A percentile compares a stretch with the other conserved stretches of the same genome.
phyloP scores from a whole-genome alignment of 2,113 vertebrate genomes.

The Pseudopodoces humilis region DNA sequence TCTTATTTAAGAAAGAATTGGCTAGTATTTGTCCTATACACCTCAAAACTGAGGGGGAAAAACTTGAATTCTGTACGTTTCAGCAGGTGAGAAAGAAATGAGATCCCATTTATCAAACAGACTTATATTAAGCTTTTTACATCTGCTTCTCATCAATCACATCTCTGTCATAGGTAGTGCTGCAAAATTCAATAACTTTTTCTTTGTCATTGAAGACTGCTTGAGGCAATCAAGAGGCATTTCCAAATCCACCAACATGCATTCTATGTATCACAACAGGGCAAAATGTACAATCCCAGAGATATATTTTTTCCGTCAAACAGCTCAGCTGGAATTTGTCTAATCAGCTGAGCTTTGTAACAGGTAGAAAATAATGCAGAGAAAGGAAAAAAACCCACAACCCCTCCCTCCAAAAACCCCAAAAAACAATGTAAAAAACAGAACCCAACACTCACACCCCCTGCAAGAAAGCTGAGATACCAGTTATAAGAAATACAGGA shows the following conservation, averaged over 20 bases:
- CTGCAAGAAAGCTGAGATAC: not conserved
- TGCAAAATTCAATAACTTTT: constrained; percentile 12
- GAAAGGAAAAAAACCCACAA: not conserved
- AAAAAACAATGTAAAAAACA: fast-evolving
- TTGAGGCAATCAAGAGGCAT: not conserved
- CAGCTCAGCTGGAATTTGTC: not conserved
- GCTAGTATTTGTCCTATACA: not conserved
- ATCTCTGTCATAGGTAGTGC: not conserved
- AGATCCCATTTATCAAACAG: not conserved
- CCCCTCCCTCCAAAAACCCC: fast-evolving
- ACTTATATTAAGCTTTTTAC: constrained; percentile 13
- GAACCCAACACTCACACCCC: fast-evolving
- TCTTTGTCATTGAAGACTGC: not conserved
- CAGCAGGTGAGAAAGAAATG: not conserved
- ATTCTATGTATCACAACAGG: not conserved
- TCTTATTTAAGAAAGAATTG: not conserved
- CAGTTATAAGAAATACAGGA: not conserved
- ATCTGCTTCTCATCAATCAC: constrained; percentile 17
- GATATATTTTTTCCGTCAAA: not conserved
- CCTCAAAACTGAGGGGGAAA: not conserved
- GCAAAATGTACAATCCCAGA: not conserved
- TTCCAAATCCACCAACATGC: not conserved
- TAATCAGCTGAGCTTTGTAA: not conserved
- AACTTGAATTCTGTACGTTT: not conserved
- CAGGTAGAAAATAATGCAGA: not conserved